Conservation (phyloP, 2,113 vertebrate species). For the Physeter macrocephalus region DNA sequence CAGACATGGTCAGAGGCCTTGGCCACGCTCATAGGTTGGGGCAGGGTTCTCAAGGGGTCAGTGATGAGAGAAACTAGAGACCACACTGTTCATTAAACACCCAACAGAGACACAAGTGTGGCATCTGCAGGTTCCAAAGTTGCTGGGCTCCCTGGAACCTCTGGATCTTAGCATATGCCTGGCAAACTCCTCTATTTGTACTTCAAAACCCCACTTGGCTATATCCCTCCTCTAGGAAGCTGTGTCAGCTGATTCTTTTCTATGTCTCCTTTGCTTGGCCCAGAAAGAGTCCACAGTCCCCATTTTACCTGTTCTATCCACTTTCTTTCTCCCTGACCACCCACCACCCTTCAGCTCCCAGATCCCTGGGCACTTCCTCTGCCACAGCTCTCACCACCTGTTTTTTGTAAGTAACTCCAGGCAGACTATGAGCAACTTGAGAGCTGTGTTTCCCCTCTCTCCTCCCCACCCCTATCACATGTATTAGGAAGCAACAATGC, state of each 20-base stretch:
- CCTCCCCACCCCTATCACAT: fast-evolving
- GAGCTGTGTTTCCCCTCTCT: neutral
- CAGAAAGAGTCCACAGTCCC: neutral
- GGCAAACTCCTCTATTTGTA: neutral
- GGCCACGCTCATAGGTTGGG: neutral
- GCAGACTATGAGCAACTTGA: neutral
- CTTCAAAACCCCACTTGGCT: neutral
- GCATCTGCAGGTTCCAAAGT: neutral
- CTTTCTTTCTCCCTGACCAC: neutral
- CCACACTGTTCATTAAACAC: neutral
- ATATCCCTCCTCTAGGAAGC: neutral
- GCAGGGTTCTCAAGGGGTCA: neutral
- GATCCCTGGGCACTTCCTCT: neutral
- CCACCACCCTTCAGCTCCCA: neutral
- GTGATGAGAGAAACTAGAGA: neutral
- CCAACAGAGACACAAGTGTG: neutral
- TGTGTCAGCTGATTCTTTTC: neutral
- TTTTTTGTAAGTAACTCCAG: neutral
- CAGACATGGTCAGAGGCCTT: neutral
- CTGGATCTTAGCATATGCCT: neutral
- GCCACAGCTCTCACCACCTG: neutral
- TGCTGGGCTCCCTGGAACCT: neutral
- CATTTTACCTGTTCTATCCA: neutral
- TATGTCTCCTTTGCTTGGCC: neutral
- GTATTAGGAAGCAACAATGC: neutral